Percentiles rank a stretch among this genome's conserved stretches.
Evolutionary conservation across 2,113 vertebrate species (phyloP).

Genomic region (Elephas maximus): DNA sequence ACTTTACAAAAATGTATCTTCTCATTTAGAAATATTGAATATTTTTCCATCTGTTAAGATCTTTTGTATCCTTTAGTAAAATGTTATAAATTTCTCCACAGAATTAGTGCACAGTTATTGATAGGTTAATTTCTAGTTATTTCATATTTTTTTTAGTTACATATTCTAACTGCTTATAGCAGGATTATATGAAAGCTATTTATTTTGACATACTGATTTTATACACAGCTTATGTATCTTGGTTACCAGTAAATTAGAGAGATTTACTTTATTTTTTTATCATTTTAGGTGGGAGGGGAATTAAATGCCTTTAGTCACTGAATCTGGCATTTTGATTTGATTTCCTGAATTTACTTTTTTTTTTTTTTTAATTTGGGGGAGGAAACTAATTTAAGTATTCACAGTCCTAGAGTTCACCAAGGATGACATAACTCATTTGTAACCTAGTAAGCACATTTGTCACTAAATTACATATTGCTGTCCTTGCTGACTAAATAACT

Average conservation of each 20-base stretch:
- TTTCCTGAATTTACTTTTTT: slow-evolving; percentile 6
- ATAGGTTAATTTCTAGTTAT: background rate
- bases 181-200: background rate
- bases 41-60: background rate
- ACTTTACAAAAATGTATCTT: background rate
- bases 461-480: slow-evolving; percentile 52
- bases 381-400: slow-evolving; percentile 54
- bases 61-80: background rate
- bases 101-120: background rate
- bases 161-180: slow-evolving; percentile 1
- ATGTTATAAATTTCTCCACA: background rate
- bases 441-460: slow-evolving; percentile 62
- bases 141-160: background rate
- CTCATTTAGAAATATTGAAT: background rate
- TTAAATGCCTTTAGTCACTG: background rate
- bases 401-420: slow-evolving; percentile 48
- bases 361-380: slow-evolving; percentile 39
- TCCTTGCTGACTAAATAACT: background rate
- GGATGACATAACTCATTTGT: slow-evolving; percentile 59
- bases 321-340: background rate
- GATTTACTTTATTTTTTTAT: background rate
- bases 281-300: background rate
- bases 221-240: background rate
- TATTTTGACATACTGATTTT: slow-evolving; percentile 32
- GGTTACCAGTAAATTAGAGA: background rate